Conservation (phyloP, 2,888 invertebrate genomes). For the Silvanus unidentatus region DNA sequence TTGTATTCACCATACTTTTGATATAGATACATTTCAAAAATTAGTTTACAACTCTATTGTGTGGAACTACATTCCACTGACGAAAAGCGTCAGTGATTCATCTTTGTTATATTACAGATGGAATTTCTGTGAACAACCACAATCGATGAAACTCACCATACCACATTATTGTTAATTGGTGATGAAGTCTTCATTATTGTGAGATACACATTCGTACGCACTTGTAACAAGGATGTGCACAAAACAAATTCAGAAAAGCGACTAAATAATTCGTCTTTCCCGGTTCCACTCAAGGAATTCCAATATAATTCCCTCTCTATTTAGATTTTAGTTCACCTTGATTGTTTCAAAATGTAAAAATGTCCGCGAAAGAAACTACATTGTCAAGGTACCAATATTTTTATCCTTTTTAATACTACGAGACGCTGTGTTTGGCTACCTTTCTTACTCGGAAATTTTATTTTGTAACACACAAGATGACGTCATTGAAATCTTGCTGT, state of each 20-base stretch:
- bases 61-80: too few species aligned
- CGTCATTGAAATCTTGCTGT: slow-evolving; percentile 20
- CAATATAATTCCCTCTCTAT: slow-evolving; percentile 30
- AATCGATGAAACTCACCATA: slow-evolving; percentile 1
- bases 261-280: slow-evolving; percentile 31
- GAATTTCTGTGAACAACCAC: slow-evolving; percentile 10
- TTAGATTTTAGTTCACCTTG: slow-evolving; percentile 35
- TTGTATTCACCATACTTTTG: too few species aligned
- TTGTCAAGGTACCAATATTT: slow-evolving; percentile 29
- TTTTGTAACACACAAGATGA: slow-evolving; percentile 19
- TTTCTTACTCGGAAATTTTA: slow-evolving; percentile 25
- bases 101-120: slow-evolving; percentile 7
- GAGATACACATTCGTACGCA: slow-evolving; percentile 8
- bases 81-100: slow-evolving; percentile 9
- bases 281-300: slow-evolving; percentile 20
- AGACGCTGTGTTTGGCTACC: slow-evolving; percentile 15
- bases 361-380: slow-evolving; percentile 22
- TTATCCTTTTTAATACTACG: slow-evolving; percentile 22
- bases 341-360: slow-evolving; percentile 18
- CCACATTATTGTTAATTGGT: slow-evolving; percentile 1
- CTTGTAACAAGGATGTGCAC: slow-evolving; percentile 17
- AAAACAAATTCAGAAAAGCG: slow-evolving; percentile 26
- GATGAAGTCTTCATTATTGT: too few species aligned
- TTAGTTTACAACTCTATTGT: too few species aligned
- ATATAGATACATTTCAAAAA: too few species aligned